Evolutionary conservation across 1,140 invertebrate genomes (phyloP), one percentile per base, ranked within the genome.

Genomic region (Drosophila teissieri): DNA sequence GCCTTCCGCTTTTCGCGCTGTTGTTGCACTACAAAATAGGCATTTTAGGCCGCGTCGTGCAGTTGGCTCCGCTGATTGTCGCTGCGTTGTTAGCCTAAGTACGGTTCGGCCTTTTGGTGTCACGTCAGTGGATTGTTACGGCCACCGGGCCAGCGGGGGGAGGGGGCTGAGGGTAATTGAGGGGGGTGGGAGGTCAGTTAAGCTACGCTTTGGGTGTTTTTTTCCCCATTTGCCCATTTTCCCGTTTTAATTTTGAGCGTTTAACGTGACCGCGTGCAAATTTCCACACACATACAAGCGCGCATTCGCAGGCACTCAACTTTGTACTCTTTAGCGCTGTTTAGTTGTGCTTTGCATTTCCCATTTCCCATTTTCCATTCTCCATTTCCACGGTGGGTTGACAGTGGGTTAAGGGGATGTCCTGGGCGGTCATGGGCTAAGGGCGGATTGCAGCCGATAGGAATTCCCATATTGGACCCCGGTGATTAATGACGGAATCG

Each of bases 271-370:
- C 56, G 73, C 63, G 78, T 84, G 82, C 73, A 80, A 81, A 65
- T 78, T 73, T 80, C 40, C 44, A 51, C 45, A 46, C 17, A 69
- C 62, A 51, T n/a, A 69, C 62, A 51, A 22, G 37, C 12, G 52
- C 37, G 51, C 53, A 37, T 49, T 40, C 51, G 2, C 31, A 31
- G 34, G 39, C 61, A 61, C 34, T 40, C 78, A 61, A 86, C 77
- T 85, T 85, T 85, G 81, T 85, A 85, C 81, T 85, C 82, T 85
- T 85, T 85, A 85, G 81, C 81, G 69, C 77, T 85, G 55, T 85
- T 85, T 85, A 86, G 80, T 83, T 85, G 81, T 68, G 73, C 77
- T 77, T 77, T 77, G 80, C 80, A 83, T 77, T 60, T 57, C 40
- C 42, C 31, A 10, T 31, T 31, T 10, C 7, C 31, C 31, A 79